Percentiles rank a stretch among this genome's conserved stretches.
phyloP scores from a whole-genome alignment of 2,888 invertebrate species.

The Lepidochrysops patricia region DNA sequence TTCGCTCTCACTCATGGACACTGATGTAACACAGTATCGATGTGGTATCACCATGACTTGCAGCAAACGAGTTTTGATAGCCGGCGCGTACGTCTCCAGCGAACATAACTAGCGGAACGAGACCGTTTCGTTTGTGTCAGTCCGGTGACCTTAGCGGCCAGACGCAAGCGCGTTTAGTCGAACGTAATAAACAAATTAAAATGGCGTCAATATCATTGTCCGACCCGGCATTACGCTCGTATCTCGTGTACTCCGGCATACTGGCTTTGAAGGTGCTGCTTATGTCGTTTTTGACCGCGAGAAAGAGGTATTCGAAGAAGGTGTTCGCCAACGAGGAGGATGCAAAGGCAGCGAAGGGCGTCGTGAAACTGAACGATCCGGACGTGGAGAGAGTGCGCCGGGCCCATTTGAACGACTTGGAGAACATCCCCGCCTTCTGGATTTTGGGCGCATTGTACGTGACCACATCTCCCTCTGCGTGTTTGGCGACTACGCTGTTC shows the following conservation, averaged over 20 bases:
- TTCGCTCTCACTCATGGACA: background rate
- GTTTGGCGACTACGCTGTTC: slow-evolving; percentile 29
- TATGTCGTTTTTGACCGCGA: slow-evolving; percentile 36
- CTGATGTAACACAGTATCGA: background rate
- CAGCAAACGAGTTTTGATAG: background rate
- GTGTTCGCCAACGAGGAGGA: slow-evolving; percentile 53
- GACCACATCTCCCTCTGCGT: slow-evolving; percentile 56
- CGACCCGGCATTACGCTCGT: slow-evolving; percentile 39
- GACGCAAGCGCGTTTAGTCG: background rate
- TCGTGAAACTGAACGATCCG: slow-evolving; percentile 46
- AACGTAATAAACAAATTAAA: background rate
- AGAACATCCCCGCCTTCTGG: slow-evolving; percentile 79
- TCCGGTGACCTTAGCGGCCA: background rate
- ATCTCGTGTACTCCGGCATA: slow-evolving; percentile 39
- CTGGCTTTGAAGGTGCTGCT: slow-evolving; percentile 41
- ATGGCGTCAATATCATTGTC: slow-evolving; percentile 33
- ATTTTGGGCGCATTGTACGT: slow-evolving; percentile 64
- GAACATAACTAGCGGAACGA: background rate
- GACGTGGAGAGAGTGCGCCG: slow-evolving; percentile 58
- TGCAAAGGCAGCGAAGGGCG: slow-evolving; percentile 32
- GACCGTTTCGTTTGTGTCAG: background rate
- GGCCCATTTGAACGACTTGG: slow-evolving; percentile 81
- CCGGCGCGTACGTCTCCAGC: background rate
- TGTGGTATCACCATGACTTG: background rate
- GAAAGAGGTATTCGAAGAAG: slow-evolving; percentile 36